Conservation (phyloP, 1,140 invertebrate genomes). For the Musca vetustissima region DNA sequence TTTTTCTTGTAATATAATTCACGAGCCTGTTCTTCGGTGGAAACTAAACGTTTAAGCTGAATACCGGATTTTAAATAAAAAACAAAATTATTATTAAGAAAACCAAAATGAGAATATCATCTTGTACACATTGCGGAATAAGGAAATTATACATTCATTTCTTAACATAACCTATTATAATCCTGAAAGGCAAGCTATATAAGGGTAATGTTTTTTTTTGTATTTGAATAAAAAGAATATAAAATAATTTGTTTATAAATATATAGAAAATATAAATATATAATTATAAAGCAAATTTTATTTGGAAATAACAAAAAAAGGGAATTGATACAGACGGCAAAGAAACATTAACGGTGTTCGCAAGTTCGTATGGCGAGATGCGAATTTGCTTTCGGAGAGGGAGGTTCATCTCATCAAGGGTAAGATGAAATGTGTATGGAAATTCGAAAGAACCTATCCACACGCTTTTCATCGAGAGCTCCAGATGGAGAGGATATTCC, state of each 20-base stretch:
- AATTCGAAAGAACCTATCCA: too few relatives aligned
- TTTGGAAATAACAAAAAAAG: slow-evolving; percentile 13
- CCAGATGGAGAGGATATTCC: too few relatives aligned
- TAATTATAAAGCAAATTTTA: not conserved
- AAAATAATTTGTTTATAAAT: not conserved
- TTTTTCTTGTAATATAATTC: slow-evolving; percentile 23
- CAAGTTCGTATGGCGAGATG: too few relatives aligned
- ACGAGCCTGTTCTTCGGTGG: slow-evolving; percentile 39
- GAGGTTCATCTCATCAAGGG: too few relatives aligned
- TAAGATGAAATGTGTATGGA: too few relatives aligned
- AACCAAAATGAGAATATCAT: not conserved
- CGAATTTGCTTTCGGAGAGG: too few relatives aligned
- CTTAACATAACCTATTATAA: slow-evolving; percentile 14
- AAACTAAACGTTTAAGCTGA: slow-evolving; percentile 47
- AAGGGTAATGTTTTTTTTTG: not conserved
- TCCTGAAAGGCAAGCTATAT: slow-evolving; percentile 15
- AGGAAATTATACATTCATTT: not conserved
- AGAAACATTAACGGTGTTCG: too few relatives aligned
- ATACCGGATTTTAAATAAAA: not conserved
- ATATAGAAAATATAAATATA: not conserved
- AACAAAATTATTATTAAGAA: slow-evolving; percentile 3
- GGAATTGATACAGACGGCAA: too few relatives aligned
- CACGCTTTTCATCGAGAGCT: too few relatives aligned
- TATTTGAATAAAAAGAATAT: not conserved
- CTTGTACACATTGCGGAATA: too few relatives aligned